These are phyloP conservation scores for Bombus consobrinus DNA, from an alignment of 1,140 invertebrate species.

Conservation along the genomic window DNA sequence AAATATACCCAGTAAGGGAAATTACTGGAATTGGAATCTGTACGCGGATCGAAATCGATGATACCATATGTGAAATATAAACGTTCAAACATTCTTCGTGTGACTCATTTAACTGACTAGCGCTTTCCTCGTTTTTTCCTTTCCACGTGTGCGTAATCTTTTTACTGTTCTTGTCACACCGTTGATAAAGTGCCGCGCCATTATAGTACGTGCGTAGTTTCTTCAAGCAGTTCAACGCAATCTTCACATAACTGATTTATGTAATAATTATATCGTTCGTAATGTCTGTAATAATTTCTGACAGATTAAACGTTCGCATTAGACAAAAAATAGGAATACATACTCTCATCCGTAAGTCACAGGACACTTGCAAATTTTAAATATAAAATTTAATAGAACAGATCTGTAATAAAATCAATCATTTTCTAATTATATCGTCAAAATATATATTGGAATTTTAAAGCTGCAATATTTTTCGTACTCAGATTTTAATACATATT, in stretches of 20 bases:
- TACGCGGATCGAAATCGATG: neutral
- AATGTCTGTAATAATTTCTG: neutral
- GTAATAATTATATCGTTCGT: neutral
- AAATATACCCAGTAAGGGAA: neutral
- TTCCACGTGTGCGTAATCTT: neutral
- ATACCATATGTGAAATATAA: neutral
- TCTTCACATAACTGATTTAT: neutral
- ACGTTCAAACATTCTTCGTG: slow-evolving; percentile 7
- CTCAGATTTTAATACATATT: too few relatives aligned
- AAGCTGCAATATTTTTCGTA: too few relatives aligned
- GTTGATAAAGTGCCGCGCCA: slow-evolving; percentile 7
- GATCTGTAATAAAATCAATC: neutral
- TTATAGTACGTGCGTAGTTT: neutral
- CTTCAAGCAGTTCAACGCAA: neutral
- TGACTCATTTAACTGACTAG: slow-evolving; percentile 22
- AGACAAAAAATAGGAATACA: neutral
- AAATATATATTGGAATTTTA: too few relatives aligned
- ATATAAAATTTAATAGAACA: neutral
- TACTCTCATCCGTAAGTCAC: neutral
- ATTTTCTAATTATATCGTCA: too few relatives aligned
- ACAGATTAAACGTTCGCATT: neutral
- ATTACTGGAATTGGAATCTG: neutral
- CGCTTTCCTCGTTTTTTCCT: neutral
- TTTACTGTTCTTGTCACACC: neutral
- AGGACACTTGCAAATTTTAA: neutral